Evolutionary conservation across 2,113 vertebrate genomes (phyloP).

Genomic region (Tragelaphus imberbis): DNA sequence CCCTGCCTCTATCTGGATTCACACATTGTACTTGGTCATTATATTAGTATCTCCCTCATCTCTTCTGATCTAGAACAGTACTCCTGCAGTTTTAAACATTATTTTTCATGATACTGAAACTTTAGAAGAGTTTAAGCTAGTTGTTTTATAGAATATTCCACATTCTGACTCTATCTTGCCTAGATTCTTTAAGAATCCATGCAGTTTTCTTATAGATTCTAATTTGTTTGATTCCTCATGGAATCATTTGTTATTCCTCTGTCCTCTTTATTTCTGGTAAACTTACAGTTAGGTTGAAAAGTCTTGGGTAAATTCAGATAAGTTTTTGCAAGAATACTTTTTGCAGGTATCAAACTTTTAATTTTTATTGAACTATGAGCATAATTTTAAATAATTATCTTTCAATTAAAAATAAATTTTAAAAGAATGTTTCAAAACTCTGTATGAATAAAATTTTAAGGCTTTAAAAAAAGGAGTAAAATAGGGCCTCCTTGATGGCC

Average conservation of each 20-base stretch:
- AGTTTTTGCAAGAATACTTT: background rate
- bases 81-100: background rate
- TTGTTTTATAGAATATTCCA: background rate
- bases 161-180: background rate
- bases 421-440: background rate
- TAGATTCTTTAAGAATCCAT: background rate
- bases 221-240: background rate
- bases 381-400: background rate
- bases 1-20: background rate
- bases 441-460: background rate
- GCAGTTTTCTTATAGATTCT: background rate
- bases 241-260: background rate
- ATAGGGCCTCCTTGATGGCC: background rate
- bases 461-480: background rate
- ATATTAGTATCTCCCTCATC: background rate
- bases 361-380: background rate
- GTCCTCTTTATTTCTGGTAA: background rate
- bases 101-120: background rate
- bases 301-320: background rate
- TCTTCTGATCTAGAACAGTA: background rate
- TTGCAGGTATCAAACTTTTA: background rate
- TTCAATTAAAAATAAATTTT: background rate
- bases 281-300: background rate
- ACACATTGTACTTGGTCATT: background rate
- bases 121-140: background rate